Evolutionary conservation across 2,797 vertebrate species (phyloP).

Genomic region (Oophaga sylvatica): DNA sequence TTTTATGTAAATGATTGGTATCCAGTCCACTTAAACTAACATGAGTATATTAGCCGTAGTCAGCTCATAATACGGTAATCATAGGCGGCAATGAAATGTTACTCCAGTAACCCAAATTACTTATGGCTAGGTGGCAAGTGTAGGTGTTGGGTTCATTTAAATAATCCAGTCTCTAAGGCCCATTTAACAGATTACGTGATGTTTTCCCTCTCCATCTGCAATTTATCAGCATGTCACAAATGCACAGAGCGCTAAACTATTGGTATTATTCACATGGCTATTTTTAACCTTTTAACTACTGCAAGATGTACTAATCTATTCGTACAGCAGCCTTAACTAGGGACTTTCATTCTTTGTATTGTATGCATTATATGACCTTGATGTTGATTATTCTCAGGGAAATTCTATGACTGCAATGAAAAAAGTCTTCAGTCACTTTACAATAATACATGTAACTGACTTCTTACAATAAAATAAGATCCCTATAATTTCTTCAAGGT

Average conservation of each 20-base stretch:
- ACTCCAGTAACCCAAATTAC: background rate
- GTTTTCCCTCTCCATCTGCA: constrained; percentile 24
- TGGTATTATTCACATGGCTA: background rate
- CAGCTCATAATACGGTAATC: background rate
- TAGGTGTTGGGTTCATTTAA: constrained; percentile 41
- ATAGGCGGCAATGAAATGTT: background rate
- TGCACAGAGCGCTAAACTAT: constrained; percentile 6
- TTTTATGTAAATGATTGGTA: background rate
- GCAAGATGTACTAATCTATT: background rate
- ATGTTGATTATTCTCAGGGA: constrained; percentile 12
- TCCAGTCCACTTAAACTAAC: background rate
- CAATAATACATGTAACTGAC: background rate
- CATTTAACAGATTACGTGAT: constrained; percentile 40
- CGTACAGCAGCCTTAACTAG: background rate
- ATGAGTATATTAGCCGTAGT: background rate
- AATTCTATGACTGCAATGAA: background rate
- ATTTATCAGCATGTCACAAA: constrained; percentile 31
- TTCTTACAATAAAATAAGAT: background rate
- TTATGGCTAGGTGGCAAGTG: constrained; percentile 4
- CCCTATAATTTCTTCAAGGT: background rate
- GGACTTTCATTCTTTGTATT: background rate
- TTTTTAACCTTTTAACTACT: background rate
- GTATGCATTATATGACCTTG: background rate
- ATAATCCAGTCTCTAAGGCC: constrained; percentile 47
- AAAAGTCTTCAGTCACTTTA: background rate